Percentiles rank a stretch among this genome's conserved stretches.
Evolutionary conservation across 64 coral and sea anemone species (phyloP).

Genomic region (Stichodactyla mertensii): DNA sequence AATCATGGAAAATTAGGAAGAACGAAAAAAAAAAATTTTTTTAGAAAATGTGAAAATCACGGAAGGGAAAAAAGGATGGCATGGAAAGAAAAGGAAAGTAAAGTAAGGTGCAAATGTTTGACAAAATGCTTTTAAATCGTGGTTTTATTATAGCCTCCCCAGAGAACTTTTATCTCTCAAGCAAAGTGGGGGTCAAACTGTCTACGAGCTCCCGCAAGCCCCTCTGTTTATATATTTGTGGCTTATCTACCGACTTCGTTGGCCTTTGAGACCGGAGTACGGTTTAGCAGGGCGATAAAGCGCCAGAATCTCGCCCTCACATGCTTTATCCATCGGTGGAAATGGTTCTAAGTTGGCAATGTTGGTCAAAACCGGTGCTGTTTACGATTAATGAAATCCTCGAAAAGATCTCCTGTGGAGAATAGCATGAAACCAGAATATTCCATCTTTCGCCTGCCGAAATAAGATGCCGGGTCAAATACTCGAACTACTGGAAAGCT

Average conservation of each 20-base stretch:
- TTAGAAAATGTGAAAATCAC: not conserved
- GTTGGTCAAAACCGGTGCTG: not conserved
- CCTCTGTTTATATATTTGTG: not conserved
- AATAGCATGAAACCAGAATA: not conserved
- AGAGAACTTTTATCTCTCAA: not conserved
- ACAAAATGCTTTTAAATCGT: not conserved
- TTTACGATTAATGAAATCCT: not conserved
- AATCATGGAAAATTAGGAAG: not conserved
- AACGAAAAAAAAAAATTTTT: not conserved
- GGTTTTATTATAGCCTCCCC: not conserved
- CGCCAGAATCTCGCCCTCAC: conserved; percentile 2
- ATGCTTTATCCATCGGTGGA: not conserved
- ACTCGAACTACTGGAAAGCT: conserved; percentile 20
- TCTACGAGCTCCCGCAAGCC: not conserved
- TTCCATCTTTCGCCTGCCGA: conserved; percentile 3
- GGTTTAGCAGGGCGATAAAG: not conserved
- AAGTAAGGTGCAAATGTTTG: not conserved
- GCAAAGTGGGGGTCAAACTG: conserved; percentile 8
- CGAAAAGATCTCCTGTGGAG: not conserved
- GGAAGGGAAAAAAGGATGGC: no score
- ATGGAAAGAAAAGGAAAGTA: not conserved
- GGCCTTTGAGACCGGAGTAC: not conserved
- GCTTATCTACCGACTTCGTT: conserved; percentile 15
- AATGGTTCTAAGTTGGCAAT: not conserved
- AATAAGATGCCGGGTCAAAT: conserved; percentile 27